Evolutionary conservation across 2,888 invertebrate species (phyloP).

Genomic region (Eilema sororculum): DNA sequence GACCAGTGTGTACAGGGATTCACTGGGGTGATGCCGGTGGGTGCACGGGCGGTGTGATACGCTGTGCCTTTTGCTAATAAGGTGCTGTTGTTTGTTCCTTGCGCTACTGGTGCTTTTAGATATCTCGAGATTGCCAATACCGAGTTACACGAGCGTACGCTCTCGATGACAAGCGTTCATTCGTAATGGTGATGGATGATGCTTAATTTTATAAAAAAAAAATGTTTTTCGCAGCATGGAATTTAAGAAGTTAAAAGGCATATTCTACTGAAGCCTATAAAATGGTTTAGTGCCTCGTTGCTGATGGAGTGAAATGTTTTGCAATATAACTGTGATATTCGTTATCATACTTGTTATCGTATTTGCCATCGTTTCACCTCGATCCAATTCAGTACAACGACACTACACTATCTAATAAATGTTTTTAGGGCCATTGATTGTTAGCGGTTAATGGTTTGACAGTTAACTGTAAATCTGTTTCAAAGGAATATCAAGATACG

Average conservation of each 20-base stretch:
- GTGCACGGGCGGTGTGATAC: too few species aligned
- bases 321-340: slow-evolving; percentile 65
- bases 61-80: not conserved
- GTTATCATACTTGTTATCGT: slow-evolving; percentile 70
- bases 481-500: not conserved
- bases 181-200: too few species aligned
- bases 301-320: slow-evolving; percentile 48
- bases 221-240: too few species aligned
- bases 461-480: slow-evolving; percentile 39
- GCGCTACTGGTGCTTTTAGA: not conserved
- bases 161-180: too few species aligned
- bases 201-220: too few species aligned
- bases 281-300: not conserved
- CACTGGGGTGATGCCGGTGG: too few species aligned
- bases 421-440: slow-evolving; percentile 52
- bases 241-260: too few species aligned
- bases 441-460: slow-evolving; percentile 39
- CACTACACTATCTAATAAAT: slow-evolving; percentile 53
- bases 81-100: not conserved
- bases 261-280: not conserved
- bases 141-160: too few species aligned
- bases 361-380: slow-evolving; percentile 74
- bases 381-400: slow-evolving; percentile 71
- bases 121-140: not conserved
- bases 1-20: too few species aligned